Evolutionary conservation across 2,113 vertebrate species (phyloP).

Genomic region (Strigops habroptila): DNA sequence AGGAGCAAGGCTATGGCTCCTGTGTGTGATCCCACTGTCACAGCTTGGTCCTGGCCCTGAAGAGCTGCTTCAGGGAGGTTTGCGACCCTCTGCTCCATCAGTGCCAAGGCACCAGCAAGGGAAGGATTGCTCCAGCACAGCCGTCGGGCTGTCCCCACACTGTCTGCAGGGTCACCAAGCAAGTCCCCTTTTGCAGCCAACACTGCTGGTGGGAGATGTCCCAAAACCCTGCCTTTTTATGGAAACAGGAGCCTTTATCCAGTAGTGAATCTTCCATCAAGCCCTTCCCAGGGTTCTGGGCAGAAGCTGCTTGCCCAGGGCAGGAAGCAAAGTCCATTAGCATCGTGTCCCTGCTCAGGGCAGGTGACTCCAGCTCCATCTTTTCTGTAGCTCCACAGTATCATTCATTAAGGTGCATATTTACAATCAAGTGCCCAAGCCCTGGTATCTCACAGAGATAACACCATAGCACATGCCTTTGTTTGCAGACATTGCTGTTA

Average conservation of each 20-base stretch:
- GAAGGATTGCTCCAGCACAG: fast-evolving
- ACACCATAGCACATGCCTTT: background rate
- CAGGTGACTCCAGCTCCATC: background rate
- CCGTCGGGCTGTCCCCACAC: background rate
- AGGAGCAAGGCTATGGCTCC: background rate
- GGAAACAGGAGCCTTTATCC: background rate
- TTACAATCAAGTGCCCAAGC: background rate
- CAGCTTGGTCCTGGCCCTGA: background rate
- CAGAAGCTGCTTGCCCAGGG: background rate
- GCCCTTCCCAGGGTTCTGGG: background rate
- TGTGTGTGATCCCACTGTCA: fast-evolving
- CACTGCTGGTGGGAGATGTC: background rate
- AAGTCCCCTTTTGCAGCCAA: background rate
- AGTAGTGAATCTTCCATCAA: fast-evolving
- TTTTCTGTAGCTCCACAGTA: background rate
- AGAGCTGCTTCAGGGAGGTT: background rate
- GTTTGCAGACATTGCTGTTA: conserved; percentile 9
- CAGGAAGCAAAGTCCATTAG: background rate
- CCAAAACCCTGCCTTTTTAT: background rate
- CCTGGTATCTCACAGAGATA: background rate
- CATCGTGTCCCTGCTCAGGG: background rate
- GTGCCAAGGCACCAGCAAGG: background rate
- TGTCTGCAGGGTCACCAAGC: background rate
- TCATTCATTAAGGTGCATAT: fast-evolving
- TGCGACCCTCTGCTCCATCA: background rate